These are phyloP conservation scores for Mallotus villosus DNA, from an alignment of 2,797 vertebrate genomes.

Conservation along the genomic window DNA sequence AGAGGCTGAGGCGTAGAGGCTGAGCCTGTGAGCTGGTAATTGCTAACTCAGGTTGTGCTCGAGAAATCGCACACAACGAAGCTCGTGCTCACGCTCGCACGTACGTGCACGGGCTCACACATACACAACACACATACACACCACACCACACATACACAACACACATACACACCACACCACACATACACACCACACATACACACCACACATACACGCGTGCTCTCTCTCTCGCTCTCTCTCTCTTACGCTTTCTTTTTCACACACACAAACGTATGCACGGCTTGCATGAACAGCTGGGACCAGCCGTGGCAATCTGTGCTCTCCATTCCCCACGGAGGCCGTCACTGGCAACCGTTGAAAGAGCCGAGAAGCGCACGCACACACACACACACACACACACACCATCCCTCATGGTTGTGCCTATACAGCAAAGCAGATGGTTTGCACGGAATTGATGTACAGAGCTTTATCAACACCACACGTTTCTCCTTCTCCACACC, in stretches of 20 bases:
- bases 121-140: too few species aligned
- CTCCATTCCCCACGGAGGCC: constrained; percentile 25
- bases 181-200: too few species aligned
- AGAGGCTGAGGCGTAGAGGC: neutral
- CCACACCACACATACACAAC: too few species aligned
- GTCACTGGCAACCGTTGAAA: constrained; percentile 11
- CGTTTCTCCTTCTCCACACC: too few species aligned
- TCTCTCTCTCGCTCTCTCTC: too few species aligned
- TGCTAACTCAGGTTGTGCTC: constrained; percentile 14
- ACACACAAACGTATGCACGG: neutral
- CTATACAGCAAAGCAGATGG: neutral
- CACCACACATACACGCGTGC: too few species aligned
- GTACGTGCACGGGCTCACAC: too few species aligned
- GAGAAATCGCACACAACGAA: constrained; percentile 8
- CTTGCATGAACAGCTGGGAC: constrained; percentile 5
- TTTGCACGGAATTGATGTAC: too few species aligned
- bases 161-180: too few species aligned
- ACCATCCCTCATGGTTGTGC: neutral
- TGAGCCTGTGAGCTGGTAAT: constrained; percentile 19
- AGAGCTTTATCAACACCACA: too few species aligned
- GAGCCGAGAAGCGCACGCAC: constrained; percentile 5
- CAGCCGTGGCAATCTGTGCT: constrained; percentile 15
- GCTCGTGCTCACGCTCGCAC: neutral
- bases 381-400: too few species aligned
- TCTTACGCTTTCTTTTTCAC: neutral